A percentile compares a stretch with the other conserved stretches of the same genome.
phyloP scores from a whole-genome alignment of 2,113 vertebrate genomes.

The Salvator merianae region DNA sequence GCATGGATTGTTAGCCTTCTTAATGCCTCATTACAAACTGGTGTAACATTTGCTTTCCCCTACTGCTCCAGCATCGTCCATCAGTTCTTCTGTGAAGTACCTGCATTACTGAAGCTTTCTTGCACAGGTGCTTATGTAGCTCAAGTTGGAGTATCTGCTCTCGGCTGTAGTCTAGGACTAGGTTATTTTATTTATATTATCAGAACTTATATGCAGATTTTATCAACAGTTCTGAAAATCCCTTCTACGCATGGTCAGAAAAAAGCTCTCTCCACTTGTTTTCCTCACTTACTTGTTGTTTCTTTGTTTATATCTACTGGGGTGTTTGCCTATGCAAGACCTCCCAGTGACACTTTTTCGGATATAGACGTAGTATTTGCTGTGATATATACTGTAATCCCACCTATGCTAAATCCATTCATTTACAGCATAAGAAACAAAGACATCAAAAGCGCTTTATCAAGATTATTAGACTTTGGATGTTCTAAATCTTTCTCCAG shows the following conservation, averaged over 20 bases:
- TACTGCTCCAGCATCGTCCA: background rate
- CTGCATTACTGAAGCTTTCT: background rate
- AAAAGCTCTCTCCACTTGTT: too few species aligned
- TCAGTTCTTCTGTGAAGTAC: background rate
- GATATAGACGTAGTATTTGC: too few species aligned
- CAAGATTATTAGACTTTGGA: too few species aligned
- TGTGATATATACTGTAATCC: too few species aligned
- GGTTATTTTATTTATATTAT: background rate
- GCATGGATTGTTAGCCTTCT: background rate
- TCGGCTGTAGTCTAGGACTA: background rate
- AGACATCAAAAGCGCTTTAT: too few species aligned
- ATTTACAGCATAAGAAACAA: too few species aligned
- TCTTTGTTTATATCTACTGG: too few species aligned
- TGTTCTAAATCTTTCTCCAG: background rate
- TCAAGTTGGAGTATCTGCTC: background rate
- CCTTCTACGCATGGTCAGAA: too few species aligned
- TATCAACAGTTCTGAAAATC: background rate
- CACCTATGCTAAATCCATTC: too few species aligned
- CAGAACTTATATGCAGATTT: background rate
- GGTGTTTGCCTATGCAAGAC: too few species aligned
- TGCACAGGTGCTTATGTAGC: background rate
- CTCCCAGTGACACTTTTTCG: too few species aligned
- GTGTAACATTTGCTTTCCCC: background rate
- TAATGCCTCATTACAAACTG: background rate
- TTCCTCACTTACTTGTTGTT: too few species aligned